Percentiles rank a stretch among this genome's conserved stretches.
Conservation (phyloP, 2,888 invertebrate genomes). For the Gryllus longicercus region DNA sequence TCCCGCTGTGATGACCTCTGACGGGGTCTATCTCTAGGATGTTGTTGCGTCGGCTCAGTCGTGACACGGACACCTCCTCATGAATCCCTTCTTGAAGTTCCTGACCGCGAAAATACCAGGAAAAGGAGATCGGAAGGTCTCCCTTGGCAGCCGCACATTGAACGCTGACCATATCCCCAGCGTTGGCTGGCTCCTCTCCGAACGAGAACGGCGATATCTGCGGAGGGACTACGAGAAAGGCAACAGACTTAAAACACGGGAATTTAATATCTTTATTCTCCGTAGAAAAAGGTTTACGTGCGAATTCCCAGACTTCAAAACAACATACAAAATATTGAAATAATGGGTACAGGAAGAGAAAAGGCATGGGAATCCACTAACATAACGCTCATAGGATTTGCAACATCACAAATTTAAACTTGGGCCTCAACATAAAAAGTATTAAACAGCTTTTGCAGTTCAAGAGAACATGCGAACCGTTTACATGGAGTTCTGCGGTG, state of each 20-base stretch:
- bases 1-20: constrained; percentile 62
- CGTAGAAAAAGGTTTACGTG: no score
- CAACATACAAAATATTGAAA: no score
- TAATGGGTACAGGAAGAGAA: no score
- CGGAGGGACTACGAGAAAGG: constrained; percentile 40
- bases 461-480: constrained; percentile 47
- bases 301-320: no score
- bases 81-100: constrained; percentile 42
- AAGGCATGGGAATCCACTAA: no score
- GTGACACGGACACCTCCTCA: constrained; percentile 48
- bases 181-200: constrained; percentile 44
- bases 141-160: constrained; percentile 44
- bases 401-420: neutral
- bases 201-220: constrained; percentile 42
- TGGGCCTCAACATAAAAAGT: constrained; percentile 27
- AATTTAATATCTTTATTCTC: no score
- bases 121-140: constrained; percentile 41
- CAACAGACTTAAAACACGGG: neutral
- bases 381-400: no score
- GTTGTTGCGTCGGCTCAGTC: constrained; percentile 46
- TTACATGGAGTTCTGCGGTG: constrained; percentile 52
- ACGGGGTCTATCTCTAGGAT: constrained; percentile 55
- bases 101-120: constrained; percentile 41
- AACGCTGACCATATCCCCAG: constrained; percentile 43
- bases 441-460: neutral